Base-by-base conservation (phyloP, 2,888 invertebrate genomes). In the Anarsia innoxiella region DNA sequence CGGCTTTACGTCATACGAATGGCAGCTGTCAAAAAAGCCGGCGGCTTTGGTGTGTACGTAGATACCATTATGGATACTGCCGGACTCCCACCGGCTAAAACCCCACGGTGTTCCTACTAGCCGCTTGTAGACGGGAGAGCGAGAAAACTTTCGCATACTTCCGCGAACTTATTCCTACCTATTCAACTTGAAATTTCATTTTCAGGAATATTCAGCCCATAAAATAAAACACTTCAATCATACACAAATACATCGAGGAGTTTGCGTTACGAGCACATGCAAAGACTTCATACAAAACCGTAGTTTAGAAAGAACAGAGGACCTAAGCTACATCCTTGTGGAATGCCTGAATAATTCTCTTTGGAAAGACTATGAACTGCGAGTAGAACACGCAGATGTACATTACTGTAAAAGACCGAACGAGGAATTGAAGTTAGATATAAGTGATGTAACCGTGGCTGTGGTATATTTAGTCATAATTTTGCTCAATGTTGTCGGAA, bases 161-260 rank as follows among this genome's bases (percentile, higher is more conserved):
- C n/a, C n/a, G n/a, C n/a, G n/a, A n/a, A n/a, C n/a, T n/a, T n/a
- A n/a, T n/a, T n/a, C n/a, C n/a, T n/a, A n/a, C n/a, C n/a, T n/a
- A n/a, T n/a, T n/a, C n/a, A n/a, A n/a, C n/a, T n/a, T n/a, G n/a
- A n/a, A n/a, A n/a, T 14, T 33, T 13, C 8, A 5, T 15, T 68
- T 65, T 30, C 64, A 83, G 82, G 68, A 49, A 38, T 82, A 79
- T 44, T 79, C 82, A 38, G 68, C 59, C 0, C 42, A 73, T 39
- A 68, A 44, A 41, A 37, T 59, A 8, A 80, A 80, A 47, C 82
- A 83, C 46, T 83, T 59, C 48, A 77, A 83, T 41, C 77, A 80
- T 46, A 70, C 78, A 34, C 63, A 69, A 51, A 62, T 83, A 53
- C 80, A 83, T 35, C 57, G 79, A 54, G 82, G 68, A 1, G 54